Conservation (phyloP, 2,113 vertebrate genomes). For the Zapus hudsonius region DNA sequence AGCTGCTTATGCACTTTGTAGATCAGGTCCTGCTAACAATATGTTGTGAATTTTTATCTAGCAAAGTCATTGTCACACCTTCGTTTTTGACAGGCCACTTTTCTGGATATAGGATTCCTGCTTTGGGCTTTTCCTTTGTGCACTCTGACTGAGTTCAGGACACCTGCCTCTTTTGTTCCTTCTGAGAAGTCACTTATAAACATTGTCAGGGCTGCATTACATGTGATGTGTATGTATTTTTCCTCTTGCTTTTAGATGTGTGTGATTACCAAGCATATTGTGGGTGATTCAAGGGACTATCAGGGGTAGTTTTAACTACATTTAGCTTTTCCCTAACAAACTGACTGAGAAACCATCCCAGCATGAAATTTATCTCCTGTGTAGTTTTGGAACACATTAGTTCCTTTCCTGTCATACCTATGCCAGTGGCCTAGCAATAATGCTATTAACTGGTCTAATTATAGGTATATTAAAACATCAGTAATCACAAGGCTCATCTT, state of each 20-base stretch:
- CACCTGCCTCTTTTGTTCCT: neutral
- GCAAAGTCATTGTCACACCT: too few relatives aligned
- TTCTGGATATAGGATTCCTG: too few relatives aligned
- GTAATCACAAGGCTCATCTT: neutral
- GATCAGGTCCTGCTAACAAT: neutral
- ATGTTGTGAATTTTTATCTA: neutral
- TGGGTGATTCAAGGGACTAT: neutral
- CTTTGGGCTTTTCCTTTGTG: too few relatives aligned
- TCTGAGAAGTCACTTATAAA: neutral
- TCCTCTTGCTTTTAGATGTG: neutral
- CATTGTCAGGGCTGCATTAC: neutral
- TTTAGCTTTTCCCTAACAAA: neutral
- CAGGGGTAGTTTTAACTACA: neutral
- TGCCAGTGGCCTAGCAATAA: neutral
- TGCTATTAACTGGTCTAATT: neutral
- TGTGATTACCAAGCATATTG: neutral
- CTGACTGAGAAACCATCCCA: neutral
- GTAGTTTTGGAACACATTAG: neutral
- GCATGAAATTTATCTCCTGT: neutral
- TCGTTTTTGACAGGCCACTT: too few relatives aligned
- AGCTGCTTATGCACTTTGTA: too few relatives aligned
- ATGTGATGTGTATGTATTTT: neutral
- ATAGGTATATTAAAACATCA: neutral
- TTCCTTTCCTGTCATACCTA: neutral
- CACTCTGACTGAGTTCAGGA: too few relatives aligned